Evolutionary conservation across 2,888 invertebrate species (phyloP), one percentile per base, ranked within the genome.

Genomic region (Drosophila quinaria): DNA sequence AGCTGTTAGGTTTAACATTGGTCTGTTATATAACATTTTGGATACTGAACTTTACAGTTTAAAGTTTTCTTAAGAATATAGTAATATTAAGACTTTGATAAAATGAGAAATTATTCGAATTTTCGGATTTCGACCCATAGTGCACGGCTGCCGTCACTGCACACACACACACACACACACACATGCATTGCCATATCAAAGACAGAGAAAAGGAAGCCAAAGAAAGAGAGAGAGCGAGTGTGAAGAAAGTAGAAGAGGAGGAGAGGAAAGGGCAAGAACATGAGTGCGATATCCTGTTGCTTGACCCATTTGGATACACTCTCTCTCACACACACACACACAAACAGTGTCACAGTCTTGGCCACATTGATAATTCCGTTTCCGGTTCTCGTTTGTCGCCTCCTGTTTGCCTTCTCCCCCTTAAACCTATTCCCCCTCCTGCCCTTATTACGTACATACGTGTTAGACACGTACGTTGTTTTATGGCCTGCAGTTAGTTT

Each of bases 321-420:
- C 65, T 41, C 22, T 17, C 39, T 41, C 17, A 31, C 11, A n/a
- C n/a, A 33, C 29, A 39, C 37, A 56, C 52, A 22, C 17, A 41
- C 9, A 35, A 58, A 50, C 19, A 35, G 51, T 51, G 39, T 50
- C 13, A 56, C 31, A 25, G 42, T 29, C 58, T 49, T 63, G 66
- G 66, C 61, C 66, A 62, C 66, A 67, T 63, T 60, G 69, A 71
- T 81, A 73, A 79, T 74, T 80, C 61, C 62, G 66, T 68, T 82
- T 88, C 82, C 86, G 66, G 37, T 59, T 19, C 50, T 74, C 64
- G 68, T 78, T 80, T 80, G 78, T 66, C 55, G 71, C 65, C 4
- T 22, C 22, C 22, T n/a, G n/a, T 70, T 56, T 67, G 73, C 60
- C 58, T 73, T 52, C 62, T 50, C 10, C 15, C 3, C 15, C 29